phyloP scores from a whole-genome alignment of 2,888 invertebrate genomes.

The Drosophila pullipes region DNA sequence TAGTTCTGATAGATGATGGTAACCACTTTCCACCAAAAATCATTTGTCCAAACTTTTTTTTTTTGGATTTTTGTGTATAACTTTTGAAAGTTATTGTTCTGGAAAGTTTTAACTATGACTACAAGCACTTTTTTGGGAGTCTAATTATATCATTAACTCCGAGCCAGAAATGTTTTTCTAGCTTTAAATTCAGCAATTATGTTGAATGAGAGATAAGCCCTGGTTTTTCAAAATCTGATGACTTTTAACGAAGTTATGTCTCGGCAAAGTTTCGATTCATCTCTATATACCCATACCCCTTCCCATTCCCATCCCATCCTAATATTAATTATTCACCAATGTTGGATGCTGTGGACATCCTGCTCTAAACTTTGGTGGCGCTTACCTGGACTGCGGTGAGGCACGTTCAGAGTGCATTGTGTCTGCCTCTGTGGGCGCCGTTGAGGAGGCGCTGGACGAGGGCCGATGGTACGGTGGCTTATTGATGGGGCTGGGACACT shows the following conservation, averaged over 20 bases:
- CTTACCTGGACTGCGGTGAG: slow-evolving; percentile 85
- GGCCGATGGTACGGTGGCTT: slow-evolving; percentile 85
- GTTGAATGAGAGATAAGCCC: neutral
- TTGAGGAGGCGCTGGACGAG: slow-evolving; percentile 85
- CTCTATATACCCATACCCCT: neutral
- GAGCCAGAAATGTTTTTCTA: too few species aligned
- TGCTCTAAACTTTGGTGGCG: fast-evolving
- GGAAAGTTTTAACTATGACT: too few species aligned
- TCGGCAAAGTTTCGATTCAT: neutral
- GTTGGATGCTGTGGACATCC: neutral
- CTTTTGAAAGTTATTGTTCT: too few species aligned
- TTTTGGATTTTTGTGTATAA: too few species aligned
- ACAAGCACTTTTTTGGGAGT: too few species aligned
- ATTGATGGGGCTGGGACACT: slow-evolving; percentile 86
- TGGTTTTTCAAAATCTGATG: neutral
- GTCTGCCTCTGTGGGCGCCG: slow-evolving; percentile 85
- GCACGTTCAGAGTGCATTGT: slow-evolving; percentile 85
- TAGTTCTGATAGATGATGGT: too few species aligned
- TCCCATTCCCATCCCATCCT: neutral
- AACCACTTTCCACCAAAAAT: too few species aligned
- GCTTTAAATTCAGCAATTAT: too few species aligned
- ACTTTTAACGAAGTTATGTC: neutral
- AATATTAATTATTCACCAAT: neutral
- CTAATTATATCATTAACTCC: too few species aligned
- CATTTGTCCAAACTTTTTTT: too few species aligned